These are phyloP conservation scores for Nasua narica DNA, from an alignment of 2,797 vertebrate species.

Conservation along the genomic window DNA sequence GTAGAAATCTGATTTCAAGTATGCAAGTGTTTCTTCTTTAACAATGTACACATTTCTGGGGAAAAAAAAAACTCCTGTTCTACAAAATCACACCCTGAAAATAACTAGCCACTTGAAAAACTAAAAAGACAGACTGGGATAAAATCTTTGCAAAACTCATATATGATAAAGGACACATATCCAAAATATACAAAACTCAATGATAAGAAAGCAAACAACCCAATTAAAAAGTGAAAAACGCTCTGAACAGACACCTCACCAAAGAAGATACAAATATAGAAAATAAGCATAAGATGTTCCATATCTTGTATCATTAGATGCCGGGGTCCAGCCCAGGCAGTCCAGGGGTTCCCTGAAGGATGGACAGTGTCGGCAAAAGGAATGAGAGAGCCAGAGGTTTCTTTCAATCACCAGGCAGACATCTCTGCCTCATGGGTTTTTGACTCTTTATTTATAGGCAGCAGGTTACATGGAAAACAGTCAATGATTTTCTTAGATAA, in stretches of 20 bases:
- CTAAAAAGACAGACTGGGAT: neutral
- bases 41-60: neutral
- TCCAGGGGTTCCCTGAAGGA: too few relatives aligned
- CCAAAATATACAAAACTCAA: neutral
- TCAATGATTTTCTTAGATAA: too few relatives aligned
- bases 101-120: neutral
- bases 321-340: too few relatives aligned
- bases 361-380: too few relatives aligned
- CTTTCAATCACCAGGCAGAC: too few relatives aligned
- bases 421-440: too few relatives aligned
- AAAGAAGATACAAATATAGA: neutral
- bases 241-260: neutral
- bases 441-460: too few relatives aligned
- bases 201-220: neutral
- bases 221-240: neutral
- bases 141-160: neutral
- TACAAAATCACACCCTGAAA: conserved; percentile 16
- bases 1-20: conserved; percentile 10
- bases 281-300: neutral
- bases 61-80: neutral
- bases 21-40: neutral
- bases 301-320: neutral
- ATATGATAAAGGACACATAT: neutral
- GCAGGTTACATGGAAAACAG: too few relatives aligned
- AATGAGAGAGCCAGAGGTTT: too few relatives aligned